Evolutionary conservation across 2,888 invertebrate species (phyloP), one percentile per base, ranked within the genome.

Genomic region (Lycophotia porphyrea): DNA sequence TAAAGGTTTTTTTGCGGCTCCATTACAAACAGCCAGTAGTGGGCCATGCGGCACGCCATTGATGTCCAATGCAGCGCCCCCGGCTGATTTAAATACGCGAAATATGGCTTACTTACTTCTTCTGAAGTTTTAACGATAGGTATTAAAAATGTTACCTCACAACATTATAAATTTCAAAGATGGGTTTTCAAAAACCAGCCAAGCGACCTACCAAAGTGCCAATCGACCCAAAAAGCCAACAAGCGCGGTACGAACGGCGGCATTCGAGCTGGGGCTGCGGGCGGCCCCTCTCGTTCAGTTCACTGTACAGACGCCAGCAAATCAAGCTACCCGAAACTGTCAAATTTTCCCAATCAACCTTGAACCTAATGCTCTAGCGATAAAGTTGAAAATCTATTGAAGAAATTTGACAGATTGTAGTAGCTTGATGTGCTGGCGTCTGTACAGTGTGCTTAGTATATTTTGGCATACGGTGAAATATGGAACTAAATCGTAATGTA

Each of bases 1-100:
- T 55, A 34, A 60, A n/a, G n/a, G 13, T 82, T 76, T 79, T 79
- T 77, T 80, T 82, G 44, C 60, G 5, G 58, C 36, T 49, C 9
- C 27, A 44, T 36, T 58, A 52, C 36, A 58, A 55, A 58, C 60
- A 58, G 34, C 65, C 21, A 44, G 31, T 39, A 15, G 58, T 72
- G 21, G 49, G 18, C 55, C 39, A 71, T 24, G 36, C 63, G 49
- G 49, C 60, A 27, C 21, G 24, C 27, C 79, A 64, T 71, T 79
- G 39, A 73, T 66, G n/a, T 34, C 21, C 15, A 49, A n/a, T 36
- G 44, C 11, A n/a, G 13, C 18, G 42, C 15, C 18, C 1, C 8
- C 5, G 24, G 24, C 24, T 13, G 21, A n/a, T 71, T 47, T 71
- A 24, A 31, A n/a, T 72, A 9, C 8, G 24, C 1, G 18, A 21